phyloP scores from a whole-genome alignment of 2,113 vertebrate species.

The Paedocypris sp. region DNA sequence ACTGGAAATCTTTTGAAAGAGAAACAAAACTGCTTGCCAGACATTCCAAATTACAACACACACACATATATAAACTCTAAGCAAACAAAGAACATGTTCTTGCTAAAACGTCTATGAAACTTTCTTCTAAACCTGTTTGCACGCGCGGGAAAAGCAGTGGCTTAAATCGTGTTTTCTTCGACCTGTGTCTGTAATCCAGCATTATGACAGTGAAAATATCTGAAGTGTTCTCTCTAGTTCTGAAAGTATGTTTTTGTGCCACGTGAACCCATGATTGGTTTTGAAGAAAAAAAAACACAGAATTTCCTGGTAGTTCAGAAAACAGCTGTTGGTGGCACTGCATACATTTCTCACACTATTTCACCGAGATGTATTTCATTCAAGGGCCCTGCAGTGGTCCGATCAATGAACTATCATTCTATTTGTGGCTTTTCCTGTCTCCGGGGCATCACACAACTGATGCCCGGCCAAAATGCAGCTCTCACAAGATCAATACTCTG shows the following conservation, averaged over 20 bases:
- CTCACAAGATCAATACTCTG: conserved; percentile 10
- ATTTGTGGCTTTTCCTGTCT: conserved; percentile 25
- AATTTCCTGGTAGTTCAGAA: not conserved
- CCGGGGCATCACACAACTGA: not conserved
- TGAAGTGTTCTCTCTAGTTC: too few species aligned
- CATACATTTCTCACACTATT: not conserved
- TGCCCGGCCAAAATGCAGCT: not conserved
- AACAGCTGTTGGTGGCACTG: conserved; percentile 2
- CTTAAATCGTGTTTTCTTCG: too few species aligned
- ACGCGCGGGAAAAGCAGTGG: too few species aligned
- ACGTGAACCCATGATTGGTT: not conserved
- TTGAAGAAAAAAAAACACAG: too few species aligned
- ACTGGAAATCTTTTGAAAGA: not conserved
- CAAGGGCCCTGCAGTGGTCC: not conserved
- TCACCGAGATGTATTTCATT: conserved; percentile 8
- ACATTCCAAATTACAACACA: not conserved
- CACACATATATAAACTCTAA: too few species aligned
- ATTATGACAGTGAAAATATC: too few species aligned
- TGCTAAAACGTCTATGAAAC: too few species aligned
- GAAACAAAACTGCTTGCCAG: not conserved
- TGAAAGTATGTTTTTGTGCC: not conserved
- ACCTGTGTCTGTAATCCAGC: too few species aligned
- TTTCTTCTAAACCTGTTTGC: too few species aligned
- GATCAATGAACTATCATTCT: conserved; percentile 18
- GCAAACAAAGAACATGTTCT: too few species aligned